A percentile compares a stretch with the other conserved stretches of the same genome.
phyloP scores from a whole-genome alignment of 1,140 invertebrate species.

The Cydia strobilella region DNA sequence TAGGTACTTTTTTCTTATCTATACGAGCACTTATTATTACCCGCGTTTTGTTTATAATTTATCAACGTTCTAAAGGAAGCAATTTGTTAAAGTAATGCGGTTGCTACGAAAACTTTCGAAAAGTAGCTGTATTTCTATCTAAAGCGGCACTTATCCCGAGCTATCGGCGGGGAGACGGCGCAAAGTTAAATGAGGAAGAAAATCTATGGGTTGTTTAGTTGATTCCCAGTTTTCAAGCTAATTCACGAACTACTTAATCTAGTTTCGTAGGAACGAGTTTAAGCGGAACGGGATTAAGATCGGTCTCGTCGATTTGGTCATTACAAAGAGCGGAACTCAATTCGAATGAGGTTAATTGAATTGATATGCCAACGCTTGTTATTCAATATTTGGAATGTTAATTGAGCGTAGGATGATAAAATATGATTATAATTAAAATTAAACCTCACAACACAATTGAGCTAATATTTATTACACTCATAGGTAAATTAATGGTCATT shows the following conservation, averaged over 20 bases:
- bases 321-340: background rate
- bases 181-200: conserved; percentile 61
- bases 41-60: background rate
- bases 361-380: background rate
- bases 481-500: too few species aligned
- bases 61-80: background rate
- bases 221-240: conserved; percentile 47
- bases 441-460: background rate
- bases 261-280: conserved; percentile 42
- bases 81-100: conserved; percentile 25
- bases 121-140: conserved; percentile 26
- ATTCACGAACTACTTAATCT: conserved; percentile 58
- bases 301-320: conserved; percentile 33
- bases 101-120: conserved; percentile 13
- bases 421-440: background rate
- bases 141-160: conserved; percentile 45
- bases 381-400: background rate
- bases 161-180: conserved; percentile 41
- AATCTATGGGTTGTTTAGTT: conserved; percentile 60
- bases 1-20: background rate
- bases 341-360: background rate
- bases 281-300: conserved; percentile 45
- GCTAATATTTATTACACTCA: background rate
- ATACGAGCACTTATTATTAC: background rate
- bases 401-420: background rate